Base-by-base conservation (phyloP, 2,797 vertebrate genomes). In the Poeciliopsis presidionis region DNA sequence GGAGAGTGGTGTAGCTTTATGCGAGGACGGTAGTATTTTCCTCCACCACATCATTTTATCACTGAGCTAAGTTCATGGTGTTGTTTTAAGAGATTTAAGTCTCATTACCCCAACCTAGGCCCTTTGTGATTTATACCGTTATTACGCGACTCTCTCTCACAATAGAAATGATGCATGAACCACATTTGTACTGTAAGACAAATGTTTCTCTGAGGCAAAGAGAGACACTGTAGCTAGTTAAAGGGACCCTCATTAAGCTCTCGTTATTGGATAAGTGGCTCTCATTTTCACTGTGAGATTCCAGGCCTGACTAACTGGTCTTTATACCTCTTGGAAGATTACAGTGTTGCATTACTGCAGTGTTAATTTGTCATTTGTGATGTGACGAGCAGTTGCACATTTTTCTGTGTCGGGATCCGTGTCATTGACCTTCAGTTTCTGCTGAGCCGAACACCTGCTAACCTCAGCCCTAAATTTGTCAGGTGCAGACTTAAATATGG, bases 261-360 rank as follows among this genome's bases (percentile, higher is more conserved):
- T 95, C 93, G 94, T 95, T 95, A 95, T 93, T 95, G 94, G 93
- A 94, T 95, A 96, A 96, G 94, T 95, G 95, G 91, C 92, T 94
- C 94, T 94, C 94, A 94, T 96, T 95, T 95, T 94, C 93, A 92
- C 90, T 82, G 90, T 88, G 92, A 94, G 94, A 95, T 92, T 94
- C 93, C 89, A 91, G 88, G 90, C 92, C 91, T 93, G 91, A 90
- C 93, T 93, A 92, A 90, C 94, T 93, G 94, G 90, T 93, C 92
- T 95, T 94, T 94, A 93, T 94, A 91, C 91, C 93, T 92, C 94
- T 94, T 89, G 79, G 86, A 93, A 94, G 93, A 95, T 93, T 91
- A 92, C 87, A 87, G 79, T 74, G 78, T 88, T 86, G 77, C 92
- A 87, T 87, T 84, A 89, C 84, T 74, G 84, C 84, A 25, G 78